Evolutionary conservation across 2,113 vertebrate species (phyloP), one percentile per base, ranked within the genome.

Genomic region (Phrynosoma blainvillii): DNA sequence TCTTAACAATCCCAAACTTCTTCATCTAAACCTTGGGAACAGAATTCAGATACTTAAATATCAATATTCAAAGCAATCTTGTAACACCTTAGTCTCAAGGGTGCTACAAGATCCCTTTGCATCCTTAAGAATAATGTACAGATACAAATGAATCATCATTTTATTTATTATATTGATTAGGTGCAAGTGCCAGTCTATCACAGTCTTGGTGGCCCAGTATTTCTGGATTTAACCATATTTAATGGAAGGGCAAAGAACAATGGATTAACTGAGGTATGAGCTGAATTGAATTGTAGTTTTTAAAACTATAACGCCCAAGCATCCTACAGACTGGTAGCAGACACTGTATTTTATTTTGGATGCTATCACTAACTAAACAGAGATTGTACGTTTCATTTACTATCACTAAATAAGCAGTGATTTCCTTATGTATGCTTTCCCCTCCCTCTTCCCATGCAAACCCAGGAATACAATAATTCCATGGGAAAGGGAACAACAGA

Each of bases 391-490:
- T 79, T n/a, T n/a, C 32, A 56, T n/a, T 79, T 79, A 16, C 13
- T 79, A 54, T 79, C 47, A 79, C 77, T 56, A 79, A 47, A 3
- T 56, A 79, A 79, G 54, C 47, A 79, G 47, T 56, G 13, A 10
- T n/a, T 79, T 79, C 4, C 27, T 56, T 79, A 78, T 54, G 30
- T 20, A 59, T 79, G 5, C 30, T 54, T 20, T 5, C 52, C 10
- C 16, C 10, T 5, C 52, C 10, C 16, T 9, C 14, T 4, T 13
- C 47, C 27, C 14, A 12, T 11, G 21, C 42, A 27, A 23, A 71
- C 68, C 27, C 68, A 71, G 9, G 25, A 78, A 59, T 56, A 65
- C 86, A 89, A 76, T 18, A 87, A 92, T 2, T 11, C 82, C 89
- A 85, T 92, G 25, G 18, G 21, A 21, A 89, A 77, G 23, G 75